Conservation (phyloP, 2,888 invertebrate genomes). For the Argyra leucocephala region DNA sequence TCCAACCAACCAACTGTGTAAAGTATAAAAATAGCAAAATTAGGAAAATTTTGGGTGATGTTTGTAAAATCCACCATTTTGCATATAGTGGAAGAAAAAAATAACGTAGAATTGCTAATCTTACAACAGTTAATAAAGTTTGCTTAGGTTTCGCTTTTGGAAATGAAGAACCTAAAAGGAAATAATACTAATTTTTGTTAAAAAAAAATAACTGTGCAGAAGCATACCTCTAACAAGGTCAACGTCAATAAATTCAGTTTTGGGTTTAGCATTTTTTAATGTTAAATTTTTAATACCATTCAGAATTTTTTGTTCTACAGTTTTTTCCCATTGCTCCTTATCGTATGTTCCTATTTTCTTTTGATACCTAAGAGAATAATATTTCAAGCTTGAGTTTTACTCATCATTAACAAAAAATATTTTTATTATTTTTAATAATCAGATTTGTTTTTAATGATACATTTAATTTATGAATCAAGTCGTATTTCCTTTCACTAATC, state of each 20-base stretch:
- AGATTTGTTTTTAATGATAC: too few relatives aligned
- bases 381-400: too few relatives aligned
- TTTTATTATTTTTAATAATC: not conserved
- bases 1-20: constrained; percentile 52
- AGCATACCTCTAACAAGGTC: constrained; percentile 81
- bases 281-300: constrained; percentile 74
- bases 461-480: too few relatives aligned
- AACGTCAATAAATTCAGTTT: constrained; percentile 89
- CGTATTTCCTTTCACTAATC: too few relatives aligned
- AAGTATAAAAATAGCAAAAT: constrained; percentile 69
- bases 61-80: constrained; percentile 87
- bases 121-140: constrained; percentile 74
- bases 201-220: not conserved
- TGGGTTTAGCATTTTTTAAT: constrained; percentile 67
- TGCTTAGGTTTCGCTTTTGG: constrained; percentile 92
- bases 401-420: not conserved
- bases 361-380: constrained; percentile 68
- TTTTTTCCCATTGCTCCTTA: constrained; percentile 95
- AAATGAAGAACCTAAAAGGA: constrained; percentile 76
- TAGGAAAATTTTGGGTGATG: constrained; percentile 63
- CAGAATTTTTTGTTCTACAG: constrained; percentile 82
- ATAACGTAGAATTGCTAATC: constrained; percentile 71
- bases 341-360: constrained; percentile 95
- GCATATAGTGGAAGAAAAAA: constrained; percentile 74
- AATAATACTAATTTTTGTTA: constrained; percentile 12